Evolutionary conservation across 1,140 invertebrate species (phyloP).

Genomic region (Acromyrmex charruanus): DNA sequence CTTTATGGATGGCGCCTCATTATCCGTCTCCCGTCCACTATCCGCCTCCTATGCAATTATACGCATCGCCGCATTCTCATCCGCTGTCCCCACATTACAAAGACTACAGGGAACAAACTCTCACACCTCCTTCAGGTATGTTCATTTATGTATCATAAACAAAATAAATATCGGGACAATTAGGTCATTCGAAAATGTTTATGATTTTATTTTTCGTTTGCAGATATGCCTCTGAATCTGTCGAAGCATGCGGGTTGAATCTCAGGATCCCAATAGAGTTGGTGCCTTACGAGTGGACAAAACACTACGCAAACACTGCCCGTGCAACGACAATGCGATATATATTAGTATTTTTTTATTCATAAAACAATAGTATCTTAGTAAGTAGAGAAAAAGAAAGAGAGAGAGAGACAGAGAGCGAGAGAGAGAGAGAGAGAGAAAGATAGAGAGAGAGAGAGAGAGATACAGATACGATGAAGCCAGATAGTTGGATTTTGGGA

Average conservation of each 20-base stretch:
- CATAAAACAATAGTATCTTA: conserved; percentile 82
- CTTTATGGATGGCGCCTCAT: conserved; percentile 85
- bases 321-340: conserved; percentile 86
- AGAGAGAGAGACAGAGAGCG: background rate
- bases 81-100: conserved; percentile 84
- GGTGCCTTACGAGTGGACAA: conserved; percentile 85
- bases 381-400: conserved; percentile 74
- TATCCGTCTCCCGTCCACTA: conserved; percentile 87
- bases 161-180: background rate
- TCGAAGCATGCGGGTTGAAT: conserved; percentile 87
- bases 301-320: conserved; percentile 84
- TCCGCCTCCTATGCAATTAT: conserved; percentile 83
- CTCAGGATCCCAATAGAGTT: conserved; percentile 84
- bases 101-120: conserved; percentile 86
- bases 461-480: conserved; percentile 63
- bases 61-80: conserved; percentile 82
- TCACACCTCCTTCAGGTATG: conserved; percentile 85
- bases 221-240: conserved; percentile 87
- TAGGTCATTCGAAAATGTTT: background rate
- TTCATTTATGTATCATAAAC: conserved; percentile 17
- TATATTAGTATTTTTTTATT: conserved; percentile 86
- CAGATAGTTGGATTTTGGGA: conserved; percentile 77
- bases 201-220: conserved; percentile 58
- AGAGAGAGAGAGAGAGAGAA: background rate
- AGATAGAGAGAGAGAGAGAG: background rate